Conservation (phyloP, 2,888 invertebrate genomes). For the Panzeria rudis region DNA sequence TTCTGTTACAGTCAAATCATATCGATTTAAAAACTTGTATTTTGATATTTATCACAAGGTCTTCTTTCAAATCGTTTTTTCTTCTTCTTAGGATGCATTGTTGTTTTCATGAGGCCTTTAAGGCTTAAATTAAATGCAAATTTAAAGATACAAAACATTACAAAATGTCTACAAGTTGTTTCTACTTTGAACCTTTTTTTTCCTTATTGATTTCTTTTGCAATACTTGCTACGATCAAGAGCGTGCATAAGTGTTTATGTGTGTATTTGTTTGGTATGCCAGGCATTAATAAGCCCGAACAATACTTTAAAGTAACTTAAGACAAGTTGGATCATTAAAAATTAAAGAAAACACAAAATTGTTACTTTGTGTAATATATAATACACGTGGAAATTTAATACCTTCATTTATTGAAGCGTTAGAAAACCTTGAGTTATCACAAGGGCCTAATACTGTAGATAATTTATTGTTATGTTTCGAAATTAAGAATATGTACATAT, state of each 20-base stretch:
- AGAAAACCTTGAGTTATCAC: conserved; percentile 54
- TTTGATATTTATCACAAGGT: conserved; percentile 68
- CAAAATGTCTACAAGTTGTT: conserved; percentile 62
- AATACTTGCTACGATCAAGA: not conserved
- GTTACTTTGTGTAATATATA: conserved; percentile 19
- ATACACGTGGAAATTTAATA: conserved; percentile 44
- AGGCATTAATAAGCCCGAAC: conserved; percentile 6
- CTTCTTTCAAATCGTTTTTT: conserved; percentile 23
- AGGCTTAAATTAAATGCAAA: conserved; percentile 70
- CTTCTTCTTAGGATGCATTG: not conserved
- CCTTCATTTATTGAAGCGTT: conserved; percentile 52
- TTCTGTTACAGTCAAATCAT: conserved; percentile 64
- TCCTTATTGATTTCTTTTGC: conserved; percentile 5
- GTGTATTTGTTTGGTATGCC: not conserved
- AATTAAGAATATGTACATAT: conserved; percentile 14
- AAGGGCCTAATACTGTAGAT: conserved; percentile 39
- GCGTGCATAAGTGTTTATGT: not conserved
- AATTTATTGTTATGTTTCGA: conserved; percentile 1
- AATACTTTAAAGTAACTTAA: conserved; percentile 11
- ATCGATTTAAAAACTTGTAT: conserved; percentile 55
- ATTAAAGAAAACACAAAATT: conserved; percentile 1
- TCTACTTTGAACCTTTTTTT: not conserved
- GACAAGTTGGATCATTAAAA: conserved; percentile 2
- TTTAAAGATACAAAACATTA: conserved; percentile 63
- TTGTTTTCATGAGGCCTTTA: conserved; percentile 47